Percentiles rank a stretch among this genome's conserved stretches.
These are phyloP conservation scores for Lasioglossum leucozonium DNA, from an alignment of 2,888 invertebrate genomes.

Conservation along the genomic window DNA sequence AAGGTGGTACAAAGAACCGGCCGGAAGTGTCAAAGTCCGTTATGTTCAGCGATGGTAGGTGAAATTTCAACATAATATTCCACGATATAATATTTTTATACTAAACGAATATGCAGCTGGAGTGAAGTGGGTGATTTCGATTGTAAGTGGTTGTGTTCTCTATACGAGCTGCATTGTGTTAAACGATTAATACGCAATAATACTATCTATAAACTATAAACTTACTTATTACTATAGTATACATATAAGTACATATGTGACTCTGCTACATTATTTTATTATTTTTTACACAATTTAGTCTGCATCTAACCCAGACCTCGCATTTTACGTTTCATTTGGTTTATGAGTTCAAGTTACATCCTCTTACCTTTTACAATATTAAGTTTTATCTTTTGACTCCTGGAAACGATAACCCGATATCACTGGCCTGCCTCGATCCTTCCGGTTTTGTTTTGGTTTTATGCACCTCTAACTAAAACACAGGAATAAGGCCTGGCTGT, in stretches of 20 bases:
- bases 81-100: constrained; percentile 8
- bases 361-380: constrained; percentile 40
- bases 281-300: constrained; percentile 24
- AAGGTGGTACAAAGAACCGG: constrained; percentile 85
- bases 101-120: not conserved
- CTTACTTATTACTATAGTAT: not conserved
- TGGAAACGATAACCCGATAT: constrained; percentile 46
- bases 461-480: constrained; percentile 83
- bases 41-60: constrained; percentile 93
- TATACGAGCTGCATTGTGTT: not conserved
- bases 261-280: not conserved
- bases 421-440: constrained; percentile 63
- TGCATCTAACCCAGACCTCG: constrained; percentile 20
- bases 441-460: constrained; percentile 81
- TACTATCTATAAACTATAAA: not conserved
- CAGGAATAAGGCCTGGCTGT: constrained; percentile 92
- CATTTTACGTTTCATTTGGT: constrained; percentile 44
- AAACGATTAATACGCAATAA: not conserved
- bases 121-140: not conserved
- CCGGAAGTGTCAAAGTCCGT: constrained; percentile 89
- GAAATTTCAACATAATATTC: not conserved
- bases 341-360: constrained; percentile 54
- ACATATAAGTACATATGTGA: not conserved
- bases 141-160: not conserved
- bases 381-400: constrained; percentile 65